Conservation (phyloP, 2,888 invertebrate species). For the Ophion ventricosus region DNA sequence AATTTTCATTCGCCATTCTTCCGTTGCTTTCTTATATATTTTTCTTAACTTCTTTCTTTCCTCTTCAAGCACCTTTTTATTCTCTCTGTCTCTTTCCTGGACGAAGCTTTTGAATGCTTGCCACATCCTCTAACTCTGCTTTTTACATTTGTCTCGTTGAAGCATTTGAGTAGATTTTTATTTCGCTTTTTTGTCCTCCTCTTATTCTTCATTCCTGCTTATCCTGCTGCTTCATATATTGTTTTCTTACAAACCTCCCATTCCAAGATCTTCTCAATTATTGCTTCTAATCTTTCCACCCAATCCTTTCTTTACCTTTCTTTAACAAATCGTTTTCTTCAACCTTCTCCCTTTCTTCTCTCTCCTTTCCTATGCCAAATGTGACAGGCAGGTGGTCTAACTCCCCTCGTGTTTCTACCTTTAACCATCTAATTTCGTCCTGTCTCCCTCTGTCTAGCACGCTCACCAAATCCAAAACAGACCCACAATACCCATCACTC, state of each 20-base stretch:
- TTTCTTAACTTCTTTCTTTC: constrained; percentile 3
- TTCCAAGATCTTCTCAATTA: neutral
- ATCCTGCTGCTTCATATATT: neutral
- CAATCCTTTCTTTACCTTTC: neutral
- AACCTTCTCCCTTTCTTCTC: neutral
- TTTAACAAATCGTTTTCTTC: neutral
- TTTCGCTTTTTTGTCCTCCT: neutral
- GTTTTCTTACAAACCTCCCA: neutral
- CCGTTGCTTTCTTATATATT: constrained; percentile 20
- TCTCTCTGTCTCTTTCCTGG: neutral
- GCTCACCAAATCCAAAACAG: constrained; percentile 12
- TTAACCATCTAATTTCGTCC: neutral
- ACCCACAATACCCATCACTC: constrained; percentile 2
- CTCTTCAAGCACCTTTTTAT: neutral
- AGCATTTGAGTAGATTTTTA: constrained; percentile 2
- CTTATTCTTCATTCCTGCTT: neutral
- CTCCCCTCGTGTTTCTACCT: constrained; percentile 11
- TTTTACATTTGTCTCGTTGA: constrained; percentile 20
- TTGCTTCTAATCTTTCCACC: neutral
- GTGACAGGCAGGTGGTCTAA: constrained; percentile 5
- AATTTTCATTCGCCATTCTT: constrained; percentile 14
- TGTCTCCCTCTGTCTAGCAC: neutral
- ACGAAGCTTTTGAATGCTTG: constrained; percentile 7
- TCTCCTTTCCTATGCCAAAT: neutral
- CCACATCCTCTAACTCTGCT: constrained; percentile 15